These are phyloP conservation scores for Lepidurus arcticus DNA, from an alignment of 1,140 invertebrate genomes.

Conservation along the genomic window DNA sequence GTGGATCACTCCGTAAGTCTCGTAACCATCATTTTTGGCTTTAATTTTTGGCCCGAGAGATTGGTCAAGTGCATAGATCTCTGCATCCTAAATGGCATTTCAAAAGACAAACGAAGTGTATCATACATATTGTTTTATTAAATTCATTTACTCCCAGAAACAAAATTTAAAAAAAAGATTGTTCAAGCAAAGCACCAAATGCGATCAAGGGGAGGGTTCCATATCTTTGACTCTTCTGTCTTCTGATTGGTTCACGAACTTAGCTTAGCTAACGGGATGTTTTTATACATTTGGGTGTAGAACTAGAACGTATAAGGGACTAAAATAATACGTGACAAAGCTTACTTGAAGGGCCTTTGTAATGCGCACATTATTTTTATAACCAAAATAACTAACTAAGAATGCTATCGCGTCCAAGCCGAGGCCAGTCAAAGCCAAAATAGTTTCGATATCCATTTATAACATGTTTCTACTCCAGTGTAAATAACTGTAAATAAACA, in stretches of 20 bases:
- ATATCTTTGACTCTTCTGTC: too few species aligned
- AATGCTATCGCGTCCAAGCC: not conserved
- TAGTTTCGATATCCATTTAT: slow-evolving; percentile 9
- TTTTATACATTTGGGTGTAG: not conserved
- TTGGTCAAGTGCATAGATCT: not conserved
- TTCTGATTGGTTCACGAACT: too few species aligned
- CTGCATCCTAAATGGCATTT: not conserved
- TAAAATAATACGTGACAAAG: not conserved
- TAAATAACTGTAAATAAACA: not conserved
- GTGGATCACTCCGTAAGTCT: not conserved
- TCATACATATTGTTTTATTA: not conserved
- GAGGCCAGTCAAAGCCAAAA: not conserved
- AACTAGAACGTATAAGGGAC: not conserved
- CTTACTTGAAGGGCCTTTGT: slow-evolving; percentile 4
- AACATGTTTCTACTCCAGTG: not conserved
- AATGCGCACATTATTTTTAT: not conserved
- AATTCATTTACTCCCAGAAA: too few species aligned
- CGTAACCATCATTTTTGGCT: not conserved
- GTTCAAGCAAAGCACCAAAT: too few species aligned
- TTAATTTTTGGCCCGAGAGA: not conserved
- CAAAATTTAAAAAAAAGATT: too few species aligned
- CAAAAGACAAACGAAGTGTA: not conserved
- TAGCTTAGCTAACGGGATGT: too few species aligned
- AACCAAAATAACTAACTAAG: not conserved
- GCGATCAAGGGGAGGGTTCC: too few species aligned